A percentile compares a stretch with the other conserved stretches of the same genome.
phyloP scores from a whole-genome alignment of 2,888 invertebrate species.

The Micoletzkya japonica region DNA sequence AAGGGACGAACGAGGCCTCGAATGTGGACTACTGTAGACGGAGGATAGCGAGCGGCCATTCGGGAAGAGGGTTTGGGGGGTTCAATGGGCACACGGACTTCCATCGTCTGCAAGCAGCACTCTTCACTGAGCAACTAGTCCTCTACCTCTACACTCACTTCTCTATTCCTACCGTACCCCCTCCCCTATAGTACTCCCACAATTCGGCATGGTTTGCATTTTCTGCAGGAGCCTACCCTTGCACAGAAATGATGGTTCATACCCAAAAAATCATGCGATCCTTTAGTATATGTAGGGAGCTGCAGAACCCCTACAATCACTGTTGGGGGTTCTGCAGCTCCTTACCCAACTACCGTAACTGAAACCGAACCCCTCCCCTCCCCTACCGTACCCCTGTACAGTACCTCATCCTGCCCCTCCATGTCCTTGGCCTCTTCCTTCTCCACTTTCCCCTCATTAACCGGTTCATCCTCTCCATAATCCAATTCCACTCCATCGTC shows the following conservation, averaged over 20 bases:
- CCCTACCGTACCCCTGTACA: neutral
- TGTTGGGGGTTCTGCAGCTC: too few relatives aligned
- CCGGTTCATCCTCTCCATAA: neutral
- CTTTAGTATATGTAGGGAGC: too few relatives aligned
- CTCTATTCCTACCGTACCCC: neutral
- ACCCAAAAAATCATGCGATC: too few relatives aligned
- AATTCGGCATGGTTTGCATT: too few relatives aligned
- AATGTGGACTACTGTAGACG: slow-evolving; percentile 16
- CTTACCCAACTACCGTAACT: too few relatives aligned
- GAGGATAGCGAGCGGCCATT: slow-evolving; percentile 3
- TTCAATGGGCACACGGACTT: neutral
- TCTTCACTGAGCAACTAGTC: neutral
- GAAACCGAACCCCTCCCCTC: slow-evolving; percentile 5
- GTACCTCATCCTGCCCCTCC: slow-evolving; percentile 1
- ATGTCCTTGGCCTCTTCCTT: neutral
- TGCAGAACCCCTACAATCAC: too few relatives aligned
- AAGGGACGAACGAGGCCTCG: slow-evolving; percentile 24
- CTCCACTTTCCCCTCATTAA: neutral
- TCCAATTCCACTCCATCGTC: slow-evolving; percentile 7
- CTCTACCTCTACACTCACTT: neutral
- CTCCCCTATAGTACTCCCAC: neutral
- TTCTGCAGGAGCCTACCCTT: too few relatives aligned
- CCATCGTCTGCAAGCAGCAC: slow-evolving; percentile 9
- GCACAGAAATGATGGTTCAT: neutral
- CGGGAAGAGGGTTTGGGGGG: neutral